Evolutionary conservation across 2,797 vertebrate genomes (phyloP).

Genomic region (Acipenser transmontanus): DNA sequence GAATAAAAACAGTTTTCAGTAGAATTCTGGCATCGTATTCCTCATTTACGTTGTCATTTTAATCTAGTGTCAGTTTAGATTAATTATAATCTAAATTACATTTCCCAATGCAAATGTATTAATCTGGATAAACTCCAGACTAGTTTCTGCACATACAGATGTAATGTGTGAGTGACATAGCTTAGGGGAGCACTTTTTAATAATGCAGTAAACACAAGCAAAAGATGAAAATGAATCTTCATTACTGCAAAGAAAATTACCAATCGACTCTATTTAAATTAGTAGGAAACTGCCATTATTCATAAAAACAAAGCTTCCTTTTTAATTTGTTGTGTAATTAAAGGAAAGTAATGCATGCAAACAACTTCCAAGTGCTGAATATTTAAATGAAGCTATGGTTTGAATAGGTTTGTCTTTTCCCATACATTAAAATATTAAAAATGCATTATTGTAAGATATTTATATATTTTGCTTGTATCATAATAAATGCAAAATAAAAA

Average conservation of each 20-base stretch:
- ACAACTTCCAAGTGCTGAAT: slow-evolving; percentile 47
- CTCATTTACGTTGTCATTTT: slow-evolving; percentile 95
- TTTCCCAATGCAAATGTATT: slow-evolving; percentile 86
- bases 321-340: slow-evolving; percentile 56
- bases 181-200: slow-evolving; percentile 86
- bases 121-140: slow-evolving; percentile 98
- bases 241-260: slow-evolving; percentile 82
- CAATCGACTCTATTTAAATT: slow-evolving; percentile 82
- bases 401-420: not conserved
- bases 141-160: slow-evolving; percentile 87
- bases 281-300: slow-evolving; percentile 67
- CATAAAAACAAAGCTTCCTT: slow-evolving; percentile 40
- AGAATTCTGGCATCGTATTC: slow-evolving; percentile 51
- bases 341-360: slow-evolving; percentile 44
- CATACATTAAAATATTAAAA: slow-evolving; percentile 2
- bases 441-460: no score
- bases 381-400: slow-evolving; percentile 41
- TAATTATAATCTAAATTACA: slow-evolving; percentile 98
- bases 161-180: slow-evolving; percentile 77
- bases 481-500: no score
- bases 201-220: slow-evolving; percentile 86
- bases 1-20: slow-evolving; percentile 51
- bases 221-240: slow-evolving; percentile 85
- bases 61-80: slow-evolving; percentile 98
- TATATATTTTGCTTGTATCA: no score